Base-by-base conservation (phyloP, 2,113 vertebrate species). In the Hippocampus zosterae region DNA sequence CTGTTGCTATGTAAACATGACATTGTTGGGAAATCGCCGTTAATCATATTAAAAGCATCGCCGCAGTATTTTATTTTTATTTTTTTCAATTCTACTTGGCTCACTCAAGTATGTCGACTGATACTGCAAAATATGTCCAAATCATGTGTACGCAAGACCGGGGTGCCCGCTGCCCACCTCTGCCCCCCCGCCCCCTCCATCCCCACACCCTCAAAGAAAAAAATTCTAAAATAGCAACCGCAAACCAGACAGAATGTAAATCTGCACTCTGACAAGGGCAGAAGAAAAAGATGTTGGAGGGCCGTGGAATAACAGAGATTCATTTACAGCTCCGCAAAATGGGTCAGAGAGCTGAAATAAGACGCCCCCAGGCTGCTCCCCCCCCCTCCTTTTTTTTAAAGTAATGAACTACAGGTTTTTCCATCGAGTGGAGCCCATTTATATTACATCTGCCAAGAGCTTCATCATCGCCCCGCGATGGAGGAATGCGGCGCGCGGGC, bases 161-260 rank as follows among this genome's bases (percentile, higher is more conserved):
- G 40, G 71, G 44, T 10, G 65, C 67, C 67, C 16, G 68, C 60
- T 15, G 68, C 55, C 44, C 73, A 75, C 53, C 25, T 53, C 53
- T 57, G 68, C 57, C 5, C 66, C 71, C 18, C 56, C 73, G n/a
- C n/a, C 25, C 25, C 3, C 50, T 27, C 25, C 25, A 27, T 27
- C 25, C 21, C 5, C 1, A n/a, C 27, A 50, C 77, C 73, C 74
- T 64, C 69, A 5, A 57, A 80, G 82, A 87, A 88, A 84, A 84
- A 66, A 78, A 80, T 86, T 89, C 87, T 84, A 85, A 88, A 88
- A 90, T 88, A 90, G 89, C 88, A 86, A 87, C 88, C 88, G 65
- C 88, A 90, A 91, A 90, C 86, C 90, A 90, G 89, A 89, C 82
- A 87, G 87, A 91, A 91, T 91, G 85, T 90, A 91, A 90, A 91